Evolutionary conservation across 2,888 invertebrate species (phyloP).

Genomic region (Conus canariensis): DNA sequence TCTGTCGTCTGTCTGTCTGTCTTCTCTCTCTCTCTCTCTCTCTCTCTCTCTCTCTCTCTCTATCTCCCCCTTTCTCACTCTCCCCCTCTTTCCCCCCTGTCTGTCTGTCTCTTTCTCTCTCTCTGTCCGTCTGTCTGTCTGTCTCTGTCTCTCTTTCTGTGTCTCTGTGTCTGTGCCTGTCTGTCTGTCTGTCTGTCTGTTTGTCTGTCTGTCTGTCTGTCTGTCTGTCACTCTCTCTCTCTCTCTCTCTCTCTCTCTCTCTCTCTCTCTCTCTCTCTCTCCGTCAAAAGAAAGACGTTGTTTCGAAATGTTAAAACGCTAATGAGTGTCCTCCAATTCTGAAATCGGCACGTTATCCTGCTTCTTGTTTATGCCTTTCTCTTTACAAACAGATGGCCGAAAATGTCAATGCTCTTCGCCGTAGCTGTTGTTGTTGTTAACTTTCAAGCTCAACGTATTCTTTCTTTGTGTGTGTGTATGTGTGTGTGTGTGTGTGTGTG

Average conservation of each 20-base stretch:
- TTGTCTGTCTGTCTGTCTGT: constrained; percentile 2
- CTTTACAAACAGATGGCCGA: too few species aligned
- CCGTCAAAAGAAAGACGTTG: too few species aligned
- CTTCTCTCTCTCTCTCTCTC: background rate
- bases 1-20: background rate
- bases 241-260: background rate
- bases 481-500: background rate
- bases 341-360: too few species aligned
- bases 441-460: background rate
- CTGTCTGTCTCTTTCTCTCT: background rate
- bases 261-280: background rate
- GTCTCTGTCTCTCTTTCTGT: background rate
- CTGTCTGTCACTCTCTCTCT: background rate
- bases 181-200: background rate
- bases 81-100: background rate
- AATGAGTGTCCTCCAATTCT: too few species aligned
- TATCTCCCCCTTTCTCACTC: background rate
- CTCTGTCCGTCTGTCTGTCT: background rate
- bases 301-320: too few species aligned
- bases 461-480: background rate
- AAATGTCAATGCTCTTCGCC: too few species aligned
- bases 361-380: too few species aligned
- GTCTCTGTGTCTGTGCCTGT: too few species aligned
- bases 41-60: background rate
- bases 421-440: background rate